Evolutionary conservation across 2,797 vertebrate genomes (phyloP).

Genomic region (Rhinoraja longicauda): DNA sequence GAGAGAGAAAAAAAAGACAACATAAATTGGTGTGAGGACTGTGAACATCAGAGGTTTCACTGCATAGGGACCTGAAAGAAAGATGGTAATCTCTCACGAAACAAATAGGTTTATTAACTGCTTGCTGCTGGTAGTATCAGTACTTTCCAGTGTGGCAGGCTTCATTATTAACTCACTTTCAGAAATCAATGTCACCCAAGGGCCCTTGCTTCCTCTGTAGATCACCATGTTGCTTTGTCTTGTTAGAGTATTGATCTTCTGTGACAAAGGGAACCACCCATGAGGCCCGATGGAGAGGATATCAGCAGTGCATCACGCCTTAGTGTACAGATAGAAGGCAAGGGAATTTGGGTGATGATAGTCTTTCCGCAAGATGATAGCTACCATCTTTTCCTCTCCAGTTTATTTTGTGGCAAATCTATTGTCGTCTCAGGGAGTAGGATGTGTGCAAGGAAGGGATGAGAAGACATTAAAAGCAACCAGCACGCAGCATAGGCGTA

Average conservation of each 20-base stretch:
- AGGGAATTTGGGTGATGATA: neutral
- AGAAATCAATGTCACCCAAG: neutral
- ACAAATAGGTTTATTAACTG: neutral
- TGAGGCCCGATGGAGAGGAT: neutral
- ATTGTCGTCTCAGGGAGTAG: neutral
- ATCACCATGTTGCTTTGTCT: neutral
- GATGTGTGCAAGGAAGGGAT: neutral
- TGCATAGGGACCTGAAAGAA: no score
- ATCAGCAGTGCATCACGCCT: neutral
- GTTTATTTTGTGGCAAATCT: neutral
- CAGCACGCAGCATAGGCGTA: no score
- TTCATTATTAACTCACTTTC: slow-evolving; percentile 21
- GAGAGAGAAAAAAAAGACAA: neutral
- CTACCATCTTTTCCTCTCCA: neutral
- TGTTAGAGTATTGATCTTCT: slow-evolving; percentile 19
- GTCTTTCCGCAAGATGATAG: neutral
- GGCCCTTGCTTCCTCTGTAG: neutral
- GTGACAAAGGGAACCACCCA: neutral
- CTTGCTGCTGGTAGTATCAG: neutral
- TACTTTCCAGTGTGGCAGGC: neutral
- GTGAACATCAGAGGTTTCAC: neutral
- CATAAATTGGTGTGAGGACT: neutral
- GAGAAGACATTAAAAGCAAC: no score
- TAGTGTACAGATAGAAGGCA: neutral
- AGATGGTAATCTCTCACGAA: neutral